A percentile compares a stretch with the other conserved stretches of the same genome.
Evolutionary conservation across 2,113 vertebrate species (phyloP).

Genomic region (Rhinolophus ferrumequinum): DNA sequence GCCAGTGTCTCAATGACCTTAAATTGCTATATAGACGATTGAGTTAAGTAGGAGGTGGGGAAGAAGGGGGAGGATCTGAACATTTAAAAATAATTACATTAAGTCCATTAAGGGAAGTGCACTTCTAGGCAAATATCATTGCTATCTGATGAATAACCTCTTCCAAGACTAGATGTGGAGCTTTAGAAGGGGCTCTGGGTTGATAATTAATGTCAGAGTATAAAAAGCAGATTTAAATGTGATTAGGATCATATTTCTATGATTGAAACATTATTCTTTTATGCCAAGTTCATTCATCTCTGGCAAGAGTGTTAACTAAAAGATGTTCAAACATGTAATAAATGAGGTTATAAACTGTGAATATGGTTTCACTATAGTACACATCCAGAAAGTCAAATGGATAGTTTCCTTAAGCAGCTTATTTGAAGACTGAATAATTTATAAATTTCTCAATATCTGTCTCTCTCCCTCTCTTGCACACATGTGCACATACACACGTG

Average conservation of each 20-base stretch:
- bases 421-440: background rate
- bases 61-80: background rate
- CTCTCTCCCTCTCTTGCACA: background rate
- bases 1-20: background rate
- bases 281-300: constrained; percentile 53
- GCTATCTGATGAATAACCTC: constrained; percentile 30
- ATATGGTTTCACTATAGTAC: background rate
- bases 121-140: constrained; percentile 32
- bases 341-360: constrained; percentile 10
- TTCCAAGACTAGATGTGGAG: constrained; percentile 10
- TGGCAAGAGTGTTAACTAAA: constrained; percentile 15
- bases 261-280: constrained; percentile 66
- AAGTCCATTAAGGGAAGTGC: constrained; percentile 38
- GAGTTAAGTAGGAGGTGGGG: background rate
- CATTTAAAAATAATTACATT: constrained; percentile 47
- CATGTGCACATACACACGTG: background rate
- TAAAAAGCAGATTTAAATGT: constrained; percentile 51
- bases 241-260: constrained; percentile 60
- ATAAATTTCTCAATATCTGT: background rate
- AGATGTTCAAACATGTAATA: background rate
- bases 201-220: constrained; percentile 55
- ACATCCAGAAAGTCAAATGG: constrained; percentile 11
- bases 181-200: background rate
- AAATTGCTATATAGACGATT: background rate
- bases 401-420: background rate